Base-by-base conservation (phyloP, 30 jellyfish, hydroid and myxozoan species). In the Turritopsis dohrnii region DNA sequence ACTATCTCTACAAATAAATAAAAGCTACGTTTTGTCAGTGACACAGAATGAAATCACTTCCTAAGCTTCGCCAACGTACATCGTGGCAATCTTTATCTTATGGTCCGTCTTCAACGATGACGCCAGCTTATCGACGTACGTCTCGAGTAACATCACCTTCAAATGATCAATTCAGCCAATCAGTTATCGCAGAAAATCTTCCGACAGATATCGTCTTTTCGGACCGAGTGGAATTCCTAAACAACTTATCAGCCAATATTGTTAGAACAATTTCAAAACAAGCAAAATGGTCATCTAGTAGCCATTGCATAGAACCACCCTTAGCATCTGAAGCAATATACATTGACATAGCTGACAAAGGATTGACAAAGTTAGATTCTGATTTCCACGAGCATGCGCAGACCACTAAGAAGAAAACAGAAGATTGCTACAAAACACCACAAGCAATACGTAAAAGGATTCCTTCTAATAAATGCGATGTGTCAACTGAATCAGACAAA, bases 191-290 rank as follows among this genome's bases (percentile, higher is more conserved):
- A 13, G 60, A 41, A 41, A 41, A 41, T 41, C 60, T 41, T 41
- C 60, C 60, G 13, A 3, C 60, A 41, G 13, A 41, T 41, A 5
- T 41, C 9, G 13, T 13, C 60, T 3, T 41, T 41, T 69, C 77
- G 19, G 30, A 23, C 30, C 28, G 77, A 69, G 17, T 69, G 28
- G 77, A 69, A n/a, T 69, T 69, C 77, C 30, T 69, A 69, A 69
- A 69, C 22, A 69, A 69, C 22, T 27, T 69, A 1, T 69, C 77
- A 69, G 77, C 28, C 77, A 69, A 69, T 69, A 69, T 69, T 27
- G 8, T 27, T 8, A 69, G 19, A 0, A 41, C 60, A 5, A 5
- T 41, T 3, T 3, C 60, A 41, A 41, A 5, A 41, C 5, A 41
- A 41, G 9, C 60, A 41, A 41, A 41, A 41, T 41, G 5, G 60